Conservation (phyloP, 2,113 vertebrate species). For the Lontra canadensis region DNA sequence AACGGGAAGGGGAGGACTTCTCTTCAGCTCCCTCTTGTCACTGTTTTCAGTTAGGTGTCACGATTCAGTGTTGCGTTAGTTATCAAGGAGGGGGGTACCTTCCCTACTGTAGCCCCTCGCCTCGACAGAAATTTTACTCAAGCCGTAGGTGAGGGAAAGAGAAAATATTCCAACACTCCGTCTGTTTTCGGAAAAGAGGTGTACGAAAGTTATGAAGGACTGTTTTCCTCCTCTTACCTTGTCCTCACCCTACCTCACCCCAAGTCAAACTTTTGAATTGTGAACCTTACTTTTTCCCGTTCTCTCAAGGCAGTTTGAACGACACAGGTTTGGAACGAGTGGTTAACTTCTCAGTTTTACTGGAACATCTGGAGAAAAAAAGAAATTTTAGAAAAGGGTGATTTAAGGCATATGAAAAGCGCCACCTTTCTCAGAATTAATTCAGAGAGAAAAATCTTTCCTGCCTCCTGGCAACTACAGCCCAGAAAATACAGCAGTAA, state of each 20-base stretch:
- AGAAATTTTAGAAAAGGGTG: neutral
- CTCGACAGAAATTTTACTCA: neutral
- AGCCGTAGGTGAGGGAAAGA: neutral
- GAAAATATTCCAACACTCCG: neutral
- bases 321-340: neutral
- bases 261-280: conserved; percentile 36
- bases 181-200: neutral
- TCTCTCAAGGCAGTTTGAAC: neutral
- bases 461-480: neutral
- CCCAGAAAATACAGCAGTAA: neutral
- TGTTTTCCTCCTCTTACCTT: neutral
- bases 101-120: too few species aligned
- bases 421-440: conserved; percentile 9
- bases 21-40: neutral
- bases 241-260: neutral
- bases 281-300: neutral
- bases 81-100: neutral
- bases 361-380: neutral
- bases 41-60: neutral
- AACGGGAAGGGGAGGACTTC: neutral
- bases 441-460: conserved; percentile 2
- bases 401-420: neutral
- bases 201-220: neutral
- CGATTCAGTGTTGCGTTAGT: neutral
- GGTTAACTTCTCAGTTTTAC: neutral